A percentile compares a stretch with the other conserved stretches of the same genome.
These are phyloP conservation scores for Phymatocera aterrima DNA, from an alignment of 2,888 invertebrate genomes.

Conservation along the genomic window DNA sequence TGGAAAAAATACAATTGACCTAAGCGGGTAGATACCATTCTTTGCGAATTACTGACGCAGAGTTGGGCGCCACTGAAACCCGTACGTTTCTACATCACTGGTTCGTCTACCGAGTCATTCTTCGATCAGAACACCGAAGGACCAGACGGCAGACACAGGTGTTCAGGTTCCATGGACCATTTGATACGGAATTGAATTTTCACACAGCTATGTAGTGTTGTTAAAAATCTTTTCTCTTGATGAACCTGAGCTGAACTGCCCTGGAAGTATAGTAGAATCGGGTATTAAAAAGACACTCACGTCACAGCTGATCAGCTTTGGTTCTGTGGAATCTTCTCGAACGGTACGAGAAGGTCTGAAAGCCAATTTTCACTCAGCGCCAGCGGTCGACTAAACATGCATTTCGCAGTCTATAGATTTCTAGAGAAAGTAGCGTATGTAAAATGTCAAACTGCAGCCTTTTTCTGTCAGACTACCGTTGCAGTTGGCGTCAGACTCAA, in stretches of 20 bases:
- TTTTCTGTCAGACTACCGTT: background rate
- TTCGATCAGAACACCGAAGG: conserved; percentile 13
- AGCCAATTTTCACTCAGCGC: background rate
- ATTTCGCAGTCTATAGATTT: background rate
- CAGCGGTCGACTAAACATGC: background rate
- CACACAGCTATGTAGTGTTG: background rate
- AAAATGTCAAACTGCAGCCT: conserved; percentile 4
- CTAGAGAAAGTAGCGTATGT: background rate
- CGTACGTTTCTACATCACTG: conserved; percentile 12
- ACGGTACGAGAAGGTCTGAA: background rate
- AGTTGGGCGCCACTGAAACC: conserved; percentile 26
- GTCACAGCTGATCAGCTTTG: background rate
- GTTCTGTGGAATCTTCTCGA: background rate
- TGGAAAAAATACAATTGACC: background rate
- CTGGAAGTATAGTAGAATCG: background rate
- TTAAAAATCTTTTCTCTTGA: background rate
- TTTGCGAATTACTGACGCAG: background rate
- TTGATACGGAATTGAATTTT: background rate
- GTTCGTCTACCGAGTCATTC: conserved; percentile 13
- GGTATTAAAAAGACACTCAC: background rate
- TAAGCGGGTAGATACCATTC: background rate
- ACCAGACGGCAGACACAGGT: conserved; percentile 16
- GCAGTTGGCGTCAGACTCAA: background rate
- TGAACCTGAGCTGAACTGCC: background rate
- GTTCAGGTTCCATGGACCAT: conserved; percentile 1